Percentiles rank a stretch among this genome's conserved stretches.
phyloP scores from a whole-genome alignment of 2,797 vertebrate genomes.

The Mareca penelope region DNA sequence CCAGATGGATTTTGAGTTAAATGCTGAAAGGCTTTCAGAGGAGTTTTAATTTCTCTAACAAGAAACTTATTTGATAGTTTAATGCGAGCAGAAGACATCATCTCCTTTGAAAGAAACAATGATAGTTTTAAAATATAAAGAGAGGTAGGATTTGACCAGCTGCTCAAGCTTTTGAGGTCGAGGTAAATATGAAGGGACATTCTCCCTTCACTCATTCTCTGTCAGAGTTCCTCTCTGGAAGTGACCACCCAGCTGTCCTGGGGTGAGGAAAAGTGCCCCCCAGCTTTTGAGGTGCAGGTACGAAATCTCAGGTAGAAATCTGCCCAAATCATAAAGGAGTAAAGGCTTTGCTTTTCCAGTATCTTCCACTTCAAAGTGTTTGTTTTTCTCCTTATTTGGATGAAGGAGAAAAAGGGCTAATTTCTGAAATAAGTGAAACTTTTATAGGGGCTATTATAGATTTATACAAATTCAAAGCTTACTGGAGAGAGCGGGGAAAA shows the following conservation, averaged over 20 bases:
- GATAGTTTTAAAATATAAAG: not conserved
- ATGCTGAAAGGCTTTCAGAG: not conserved
- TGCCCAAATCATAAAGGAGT: not conserved
- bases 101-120: not conserved
- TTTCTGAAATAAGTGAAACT: not conserved
- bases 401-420: not conserved
- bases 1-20: not conserved
- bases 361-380: not conserved
- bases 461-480: not conserved
- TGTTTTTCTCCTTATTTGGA: not conserved
- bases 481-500: not conserved
- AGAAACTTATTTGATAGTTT: not conserved
- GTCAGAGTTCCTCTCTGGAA: not conserved
- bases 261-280: not conserved
- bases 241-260: not conserved
- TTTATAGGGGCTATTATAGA: not conserved
- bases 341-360: not conserved
- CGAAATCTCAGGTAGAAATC: not conserved
- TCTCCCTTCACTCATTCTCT: not conserved
- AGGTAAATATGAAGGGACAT: not conserved
- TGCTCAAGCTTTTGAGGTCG: not conserved
- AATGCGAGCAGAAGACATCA: not conserved
- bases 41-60: not conserved
- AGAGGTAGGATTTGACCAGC: not conserved
- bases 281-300: not conserved